These are phyloP conservation scores for Schizopygopsis malacanthus DNA, from an alignment of 2,797 vertebrate species.

Conservation along the genomic window DNA sequence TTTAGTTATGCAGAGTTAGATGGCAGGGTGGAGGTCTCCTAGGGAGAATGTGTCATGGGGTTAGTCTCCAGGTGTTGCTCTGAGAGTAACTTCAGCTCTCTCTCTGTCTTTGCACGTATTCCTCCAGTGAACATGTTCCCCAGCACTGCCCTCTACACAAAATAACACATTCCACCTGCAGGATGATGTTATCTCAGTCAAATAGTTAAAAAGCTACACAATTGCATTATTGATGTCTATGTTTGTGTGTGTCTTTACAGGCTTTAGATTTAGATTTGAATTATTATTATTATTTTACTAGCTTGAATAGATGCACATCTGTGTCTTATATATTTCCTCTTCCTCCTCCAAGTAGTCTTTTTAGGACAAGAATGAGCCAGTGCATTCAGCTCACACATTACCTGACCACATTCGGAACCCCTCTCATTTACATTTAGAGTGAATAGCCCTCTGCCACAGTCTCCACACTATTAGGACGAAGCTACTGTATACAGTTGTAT, in stretches of 20 bases:
- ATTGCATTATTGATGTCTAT: neutral
- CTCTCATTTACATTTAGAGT: conserved; percentile 87
- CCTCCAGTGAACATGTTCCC: conserved; percentile 40
- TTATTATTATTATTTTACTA: neutral
- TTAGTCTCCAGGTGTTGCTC: conserved; percentile 70
- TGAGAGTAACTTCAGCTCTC: conserved; percentile 60
- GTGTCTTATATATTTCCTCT: conserved; percentile 41
- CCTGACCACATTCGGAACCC: conserved; percentile 76
- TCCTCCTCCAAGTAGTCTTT: conserved; percentile 64
- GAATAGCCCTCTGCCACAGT: conserved; percentile 74
- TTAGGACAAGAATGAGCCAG: conserved; percentile 65
- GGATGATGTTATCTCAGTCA: conserved; percentile 56
- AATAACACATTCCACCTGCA: conserved; percentile 60
- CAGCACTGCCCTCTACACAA: conserved; percentile 4
- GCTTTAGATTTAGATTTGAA: neutral
- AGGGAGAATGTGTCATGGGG: conserved; percentile 41
- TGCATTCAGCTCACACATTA: conserved; percentile 66
- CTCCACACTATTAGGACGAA: conserved; percentile 72
- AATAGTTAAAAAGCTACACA: conserved; percentile 31
- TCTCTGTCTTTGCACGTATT: conserved; percentile 58
- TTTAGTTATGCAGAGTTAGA: conserved; percentile 25
- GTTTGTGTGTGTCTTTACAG: neutral
- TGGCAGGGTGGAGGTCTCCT: conserved; percentile 40
- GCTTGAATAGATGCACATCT: conserved; percentile 23
- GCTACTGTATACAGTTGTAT: conserved; percentile 69